Base-by-base conservation (phyloP, 1,140 invertebrate species). In the Microplitis mediator region DNA sequence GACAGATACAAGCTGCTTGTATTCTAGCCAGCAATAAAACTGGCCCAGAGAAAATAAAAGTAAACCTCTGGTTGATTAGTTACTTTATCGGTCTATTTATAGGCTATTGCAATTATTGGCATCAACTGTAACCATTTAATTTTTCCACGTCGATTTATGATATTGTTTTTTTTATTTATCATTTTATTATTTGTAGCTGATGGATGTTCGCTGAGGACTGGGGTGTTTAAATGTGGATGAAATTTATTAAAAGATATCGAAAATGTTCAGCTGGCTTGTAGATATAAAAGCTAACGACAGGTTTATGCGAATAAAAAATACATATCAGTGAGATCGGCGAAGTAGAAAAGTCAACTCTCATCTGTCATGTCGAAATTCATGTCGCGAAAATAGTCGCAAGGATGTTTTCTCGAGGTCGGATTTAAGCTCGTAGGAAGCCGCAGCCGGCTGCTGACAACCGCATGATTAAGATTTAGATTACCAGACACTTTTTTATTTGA, bases 311-410 rank as follows among this genome's bases (percentile, higher is more conserved):
- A 54, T 9, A n/a, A 69, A 11, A 56, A 81, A 81, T 80, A 79
- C 81, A 80, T 76, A 63, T 77, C 34, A 32, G 74, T 74, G 68
- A 64, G 73, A n/a, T 34, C 62, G 62, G 34, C 65, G 50, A 35
- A 76, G 80, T 80, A 75, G 79, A 78, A 76, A 79, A 83, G 81
- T 82, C 83, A 82, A 82, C 65, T 84, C 82, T 80, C 83, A 83
- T 84, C 79, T 80, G 81, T 83, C 81, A 84, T 83, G 82, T 84
- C 76, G 81, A 82, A 84, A 82, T 74, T 73, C 75, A 76, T 81
- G 76, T 77, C 69, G 78, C 81, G 78, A 84, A 84, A 84, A 84
- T 84, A 84, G 83, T 82, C 77, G 76, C 83, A 84, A 84, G 83
- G 83, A 84, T 84, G 78, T 45, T 45, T 45, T 64, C 16, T 54